These are phyloP conservation scores for Phenganax subtilis DNA, from an alignment of 92 coral and sea anemone species.

Conservation along the genomic window DNA sequence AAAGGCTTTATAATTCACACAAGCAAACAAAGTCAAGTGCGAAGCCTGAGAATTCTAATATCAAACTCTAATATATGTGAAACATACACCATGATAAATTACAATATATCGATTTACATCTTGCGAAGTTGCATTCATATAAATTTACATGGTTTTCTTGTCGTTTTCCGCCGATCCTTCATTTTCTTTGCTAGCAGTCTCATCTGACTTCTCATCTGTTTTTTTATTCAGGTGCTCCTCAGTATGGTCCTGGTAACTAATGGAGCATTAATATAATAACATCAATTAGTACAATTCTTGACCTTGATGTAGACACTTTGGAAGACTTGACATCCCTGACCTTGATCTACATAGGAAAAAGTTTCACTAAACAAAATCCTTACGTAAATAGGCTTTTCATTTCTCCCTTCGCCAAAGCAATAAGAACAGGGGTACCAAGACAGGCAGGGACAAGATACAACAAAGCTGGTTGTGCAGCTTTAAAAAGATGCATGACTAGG, in stretches of 20 bases:
- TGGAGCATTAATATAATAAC: not conserved
- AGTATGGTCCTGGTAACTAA: constrained; percentile 75
- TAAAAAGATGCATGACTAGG: constrained; percentile 92
- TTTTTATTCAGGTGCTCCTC: constrained; percentile 36
- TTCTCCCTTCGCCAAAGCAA: constrained; percentile 87
- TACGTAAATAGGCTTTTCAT: constrained; percentile 75
- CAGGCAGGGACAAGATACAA: constrained; percentile 98
- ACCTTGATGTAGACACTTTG: not conserved
- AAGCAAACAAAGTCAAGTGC: too few species aligned
- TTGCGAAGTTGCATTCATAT: constrained; percentile 51
- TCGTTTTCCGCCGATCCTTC: constrained; percentile 29
- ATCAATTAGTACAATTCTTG: not conserved
- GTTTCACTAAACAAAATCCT: constrained; percentile 28
- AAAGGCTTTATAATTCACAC: too few species aligned
- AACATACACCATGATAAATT: not conserved
- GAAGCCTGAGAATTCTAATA: too few species aligned
- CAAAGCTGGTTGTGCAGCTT: constrained; percentile 99
- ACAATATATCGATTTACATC: constrained; percentile 45
- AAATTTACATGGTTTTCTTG: constrained; percentile 35
- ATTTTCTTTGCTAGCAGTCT: constrained; percentile 30
- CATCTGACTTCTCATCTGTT: not conserved
- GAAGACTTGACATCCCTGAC: not conserved
- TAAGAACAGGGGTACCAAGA: constrained; percentile 75
- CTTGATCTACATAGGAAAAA: not conserved
- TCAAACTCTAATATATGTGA: too few species aligned